Percentiles rank a stretch among this genome's conserved stretches.
Evolutionary conservation across 1,140 invertebrate species (phyloP).

Genomic region (Drosophila aff.): DNA sequence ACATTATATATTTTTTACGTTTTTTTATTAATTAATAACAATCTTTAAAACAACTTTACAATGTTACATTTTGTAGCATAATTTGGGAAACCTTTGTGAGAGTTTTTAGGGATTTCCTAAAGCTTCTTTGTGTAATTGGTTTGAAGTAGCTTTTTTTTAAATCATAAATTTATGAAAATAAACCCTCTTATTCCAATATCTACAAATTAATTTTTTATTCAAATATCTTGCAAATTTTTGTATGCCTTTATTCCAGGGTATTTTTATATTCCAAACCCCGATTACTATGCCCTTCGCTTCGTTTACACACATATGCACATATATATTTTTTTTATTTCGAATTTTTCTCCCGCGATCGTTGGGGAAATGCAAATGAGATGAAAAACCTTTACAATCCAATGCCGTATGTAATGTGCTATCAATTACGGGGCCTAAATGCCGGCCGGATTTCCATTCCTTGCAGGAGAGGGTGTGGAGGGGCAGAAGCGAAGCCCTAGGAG

Average conservation of each 20-base stretch:
- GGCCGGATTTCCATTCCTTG: neutral
- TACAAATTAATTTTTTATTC: neutral
- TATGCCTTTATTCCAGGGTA: neutral
- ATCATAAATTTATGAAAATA: neutral
- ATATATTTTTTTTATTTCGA: conserved; percentile 5
- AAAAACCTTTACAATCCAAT: conserved; percentile 22
- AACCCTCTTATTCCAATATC: neutral
- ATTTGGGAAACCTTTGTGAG: no score
- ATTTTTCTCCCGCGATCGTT: conserved; percentile 13
- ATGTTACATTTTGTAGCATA: no score
- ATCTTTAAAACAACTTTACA: no score
- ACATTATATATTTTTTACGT: no score
- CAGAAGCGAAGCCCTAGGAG: conserved; percentile 15
- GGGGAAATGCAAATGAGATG: conserved; percentile 39
- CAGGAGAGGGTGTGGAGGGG: neutral
- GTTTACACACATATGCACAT: neutral
- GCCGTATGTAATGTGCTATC: conserved; percentile 30
- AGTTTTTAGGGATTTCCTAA: no score
- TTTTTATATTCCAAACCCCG: neutral
- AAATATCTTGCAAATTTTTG: neutral
- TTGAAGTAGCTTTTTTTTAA: neutral
- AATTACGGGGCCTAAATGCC: conserved; percentile 40
- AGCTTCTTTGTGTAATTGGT: no score
- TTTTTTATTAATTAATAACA: no score
- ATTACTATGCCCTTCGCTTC: neutral